A percentile compares a stretch with the other conserved stretches of the same genome.
Conservation (phyloP, 2,797 vertebrate species). For the Heteromormyrus szaboi region DNA sequence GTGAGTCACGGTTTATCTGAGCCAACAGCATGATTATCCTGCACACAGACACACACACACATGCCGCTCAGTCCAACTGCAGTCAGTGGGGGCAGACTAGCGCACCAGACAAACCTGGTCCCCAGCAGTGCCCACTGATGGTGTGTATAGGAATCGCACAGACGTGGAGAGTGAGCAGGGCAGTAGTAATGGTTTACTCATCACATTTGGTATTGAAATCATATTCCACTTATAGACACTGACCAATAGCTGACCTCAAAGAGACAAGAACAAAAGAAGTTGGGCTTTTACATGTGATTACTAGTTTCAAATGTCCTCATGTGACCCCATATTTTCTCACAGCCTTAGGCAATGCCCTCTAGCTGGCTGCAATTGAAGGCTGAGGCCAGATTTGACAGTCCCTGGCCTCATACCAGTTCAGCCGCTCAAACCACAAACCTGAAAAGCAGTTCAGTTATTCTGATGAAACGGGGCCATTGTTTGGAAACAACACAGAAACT, state of each 20-base stretch:
- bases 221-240: neutral
- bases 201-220: neutral
- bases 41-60: slow-evolving; percentile 30
- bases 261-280: neutral
- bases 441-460: slow-evolving; percentile 4
- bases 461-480: neutral
- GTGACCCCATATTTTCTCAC: neutral
- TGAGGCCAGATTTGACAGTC: neutral
- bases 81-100: neutral
- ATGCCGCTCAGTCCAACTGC: neutral
- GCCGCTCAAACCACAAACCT: neutral
- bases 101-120: neutral
- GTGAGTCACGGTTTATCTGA: slow-evolving; percentile 94
- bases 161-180: neutral
- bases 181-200: neutral
- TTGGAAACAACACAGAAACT: neutral
- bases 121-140: neutral
- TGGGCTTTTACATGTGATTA: neutral
- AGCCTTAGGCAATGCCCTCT: neutral
- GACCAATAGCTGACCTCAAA: neutral
- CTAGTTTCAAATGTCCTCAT: neutral
- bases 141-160: neutral
- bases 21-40: slow-evolving; percentile 90
- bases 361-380: neutral
- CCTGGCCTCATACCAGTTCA: neutral